Conservation (phyloP, 2,888 invertebrate genomes). For the Philonicus albiceps region DNA sequence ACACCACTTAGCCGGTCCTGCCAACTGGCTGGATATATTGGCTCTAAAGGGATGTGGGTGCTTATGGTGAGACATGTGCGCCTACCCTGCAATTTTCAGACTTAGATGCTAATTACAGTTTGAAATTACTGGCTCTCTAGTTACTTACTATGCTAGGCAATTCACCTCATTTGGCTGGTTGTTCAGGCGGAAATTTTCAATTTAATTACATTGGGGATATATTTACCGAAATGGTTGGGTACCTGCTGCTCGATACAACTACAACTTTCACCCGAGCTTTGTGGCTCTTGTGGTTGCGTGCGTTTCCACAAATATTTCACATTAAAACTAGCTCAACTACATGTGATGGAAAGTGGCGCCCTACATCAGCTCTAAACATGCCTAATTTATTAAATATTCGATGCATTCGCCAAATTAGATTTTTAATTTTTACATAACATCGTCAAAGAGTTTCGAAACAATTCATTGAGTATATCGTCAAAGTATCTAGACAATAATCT, state of each 20-base stretch:
- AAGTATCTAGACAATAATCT: not conserved
- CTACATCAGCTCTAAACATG: not conserved
- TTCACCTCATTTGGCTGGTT: not conserved
- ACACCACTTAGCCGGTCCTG: not conserved
- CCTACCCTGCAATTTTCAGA: not conserved
- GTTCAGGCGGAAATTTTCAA: not conserved
- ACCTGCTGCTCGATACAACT: not conserved
- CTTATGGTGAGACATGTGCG: not conserved
- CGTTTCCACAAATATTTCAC: not conserved
- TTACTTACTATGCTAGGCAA: constrained; percentile 1
- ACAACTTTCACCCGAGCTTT: not conserved
- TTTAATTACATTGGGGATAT: constrained; percentile 1
- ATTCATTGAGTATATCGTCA: not conserved
- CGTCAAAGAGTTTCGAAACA: not conserved
- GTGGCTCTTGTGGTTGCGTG: not conserved
- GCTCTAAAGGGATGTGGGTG: not conserved
- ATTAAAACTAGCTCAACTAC: not conserved
- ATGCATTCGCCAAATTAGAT: not conserved
- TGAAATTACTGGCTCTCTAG: not conserved
- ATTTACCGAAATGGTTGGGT: not conserved
- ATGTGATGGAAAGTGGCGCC: not conserved
- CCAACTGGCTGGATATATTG: not conserved
- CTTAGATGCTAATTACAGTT: not conserved
- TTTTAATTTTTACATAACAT: not conserved
- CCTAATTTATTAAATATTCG: not conserved